These are phyloP conservation scores for Drosophila punjabiensis DNA, from an alignment of 1,140 invertebrate species.

Conservation along the genomic window DNA sequence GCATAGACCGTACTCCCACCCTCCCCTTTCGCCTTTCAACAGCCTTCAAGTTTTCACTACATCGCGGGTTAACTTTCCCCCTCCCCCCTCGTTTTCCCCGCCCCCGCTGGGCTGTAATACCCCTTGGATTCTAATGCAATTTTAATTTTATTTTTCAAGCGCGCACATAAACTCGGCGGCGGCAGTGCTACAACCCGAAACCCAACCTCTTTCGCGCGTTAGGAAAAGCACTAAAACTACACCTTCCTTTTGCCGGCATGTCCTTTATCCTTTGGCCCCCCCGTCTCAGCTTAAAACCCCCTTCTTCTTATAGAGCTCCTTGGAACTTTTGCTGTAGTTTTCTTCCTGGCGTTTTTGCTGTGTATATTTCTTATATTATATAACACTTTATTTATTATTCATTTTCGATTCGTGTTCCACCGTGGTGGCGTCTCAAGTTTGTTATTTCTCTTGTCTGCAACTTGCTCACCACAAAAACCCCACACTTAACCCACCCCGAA, in stretches of 20 bases:
- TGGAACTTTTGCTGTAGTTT: constrained; percentile 65
- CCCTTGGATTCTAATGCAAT: constrained; percentile 81
- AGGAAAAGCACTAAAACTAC: constrained; percentile 52
- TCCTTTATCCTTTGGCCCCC: constrained; percentile 24
- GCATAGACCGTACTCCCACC: constrained; percentile 24
- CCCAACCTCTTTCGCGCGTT: constrained; percentile 8
- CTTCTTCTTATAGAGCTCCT: constrained; percentile 7
- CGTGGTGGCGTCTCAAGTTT: constrained; percentile 75
- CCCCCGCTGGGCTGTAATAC: constrained; percentile 54
- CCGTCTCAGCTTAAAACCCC: not conserved
- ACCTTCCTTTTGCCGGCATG: constrained; percentile 2
- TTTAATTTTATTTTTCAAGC: constrained; percentile 84
- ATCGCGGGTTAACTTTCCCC: constrained; percentile 23
- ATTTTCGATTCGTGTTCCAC: constrained; percentile 84
- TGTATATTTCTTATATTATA: constrained; percentile 83
- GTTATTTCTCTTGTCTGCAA: constrained; percentile 83
- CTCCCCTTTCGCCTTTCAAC: constrained; percentile 58
- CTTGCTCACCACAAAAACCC: constrained; percentile 66
- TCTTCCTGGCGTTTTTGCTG: constrained; percentile 34
- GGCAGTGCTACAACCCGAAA: constrained; percentile 9
- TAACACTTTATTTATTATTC: constrained; percentile 84
- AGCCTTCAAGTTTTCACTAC: constrained; percentile 75
- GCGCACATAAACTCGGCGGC: constrained; percentile 73
- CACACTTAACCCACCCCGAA: not conserved
- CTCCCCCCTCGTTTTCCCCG: not conserved